Evolutionary conservation across 1,140 invertebrate species (phyloP), one percentile per base, ranked within the genome.

Genomic region (Chrysomallon squamiferum): DNA sequence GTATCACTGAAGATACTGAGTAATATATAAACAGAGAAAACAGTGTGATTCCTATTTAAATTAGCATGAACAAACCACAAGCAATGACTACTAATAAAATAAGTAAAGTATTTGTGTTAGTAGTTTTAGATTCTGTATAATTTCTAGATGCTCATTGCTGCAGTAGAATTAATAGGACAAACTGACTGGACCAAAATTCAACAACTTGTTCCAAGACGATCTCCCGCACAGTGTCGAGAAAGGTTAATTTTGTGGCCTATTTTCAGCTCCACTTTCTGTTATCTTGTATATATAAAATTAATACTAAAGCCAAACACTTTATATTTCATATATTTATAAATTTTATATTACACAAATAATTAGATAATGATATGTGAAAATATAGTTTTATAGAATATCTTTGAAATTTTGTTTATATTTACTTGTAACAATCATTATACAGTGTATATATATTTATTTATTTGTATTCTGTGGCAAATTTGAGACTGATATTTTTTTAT

Each of bases 141-240:
- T 25, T 77, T 68, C 25, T 62, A 81, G 78, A 65, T 62, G 64
- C 60, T 80, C 22, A 52, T 79, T 3, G 65, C 73, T 56, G 74
- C 73, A 20, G 72, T 83, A 2, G 58, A 76, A 9, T 52, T 75
- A 43, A 65, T 76, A 58, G 80, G 82, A 32, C 68, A 66, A 7
- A 60, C 68, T 35, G 68, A 77, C 47, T 85, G 80, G 80, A 60
- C 27, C 0, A 72, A 68, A 35, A 56, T 84, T 9, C 56, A 72
- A 20, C 69, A 78, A 35, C 61, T 71, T 33, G 78, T 85, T 7
- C 79, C 74, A 1, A 69, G 66, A 0, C 65, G 84, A 20, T 74
- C 64, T 7, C 65, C 72, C 0, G 22, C 49, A 13, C 84, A 85
- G 67, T 85, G 84, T 62, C 59, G 82, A 25, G 84, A 85, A 41